A percentile compares a stretch with the other conserved stretches of the same genome.
phyloP scores from a whole-genome alignment of 2,888 invertebrate genomes.

The Lathronympha strigana region DNA sequence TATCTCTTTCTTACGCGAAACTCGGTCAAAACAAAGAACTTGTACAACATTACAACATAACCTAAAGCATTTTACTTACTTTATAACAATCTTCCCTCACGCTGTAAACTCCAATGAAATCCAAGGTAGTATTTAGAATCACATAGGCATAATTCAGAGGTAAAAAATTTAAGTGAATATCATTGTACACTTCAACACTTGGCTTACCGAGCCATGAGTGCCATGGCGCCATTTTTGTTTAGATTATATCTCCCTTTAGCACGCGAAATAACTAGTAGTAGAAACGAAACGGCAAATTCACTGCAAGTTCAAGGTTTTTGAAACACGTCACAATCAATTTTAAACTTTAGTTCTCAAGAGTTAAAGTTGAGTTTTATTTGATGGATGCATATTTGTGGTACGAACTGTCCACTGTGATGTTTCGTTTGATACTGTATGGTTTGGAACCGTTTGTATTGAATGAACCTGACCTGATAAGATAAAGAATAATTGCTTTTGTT shows the following conservation, averaged over 20 bases:
- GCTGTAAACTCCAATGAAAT: slow-evolving; percentile 19
- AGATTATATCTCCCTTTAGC: neutral
- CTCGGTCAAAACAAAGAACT: neutral
- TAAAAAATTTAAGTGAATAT: slow-evolving; percentile 14
- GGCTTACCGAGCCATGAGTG: slow-evolving; percentile 17
- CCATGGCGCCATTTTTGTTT: slow-evolving; percentile 27
- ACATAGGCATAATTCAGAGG: slow-evolving; percentile 29
- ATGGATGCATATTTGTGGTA: neutral
- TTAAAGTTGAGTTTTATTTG: neutral
- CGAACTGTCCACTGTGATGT: neutral
- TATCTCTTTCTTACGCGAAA: neutral
- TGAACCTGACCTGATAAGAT: slow-evolving; percentile 26
- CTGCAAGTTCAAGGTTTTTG: neutral
- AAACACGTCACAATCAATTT: neutral
- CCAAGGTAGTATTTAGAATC: slow-evolving; percentile 17
- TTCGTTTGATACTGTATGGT: neutral
- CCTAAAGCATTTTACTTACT: slow-evolving; percentile 14
- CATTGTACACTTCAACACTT: neutral
- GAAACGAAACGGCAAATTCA: neutral
- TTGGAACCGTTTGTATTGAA: neutral
- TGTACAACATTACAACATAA: slow-evolving; percentile 1
- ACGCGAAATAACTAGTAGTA: neutral
- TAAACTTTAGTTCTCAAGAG: neutral
- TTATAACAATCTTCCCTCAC: slow-evolving; percentile 30
- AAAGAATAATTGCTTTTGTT: neutral